These are phyloP conservation scores for Drosophila oshimai DNA, from an alignment of 1,140 invertebrate genomes.

Conservation along the genomic window DNA sequence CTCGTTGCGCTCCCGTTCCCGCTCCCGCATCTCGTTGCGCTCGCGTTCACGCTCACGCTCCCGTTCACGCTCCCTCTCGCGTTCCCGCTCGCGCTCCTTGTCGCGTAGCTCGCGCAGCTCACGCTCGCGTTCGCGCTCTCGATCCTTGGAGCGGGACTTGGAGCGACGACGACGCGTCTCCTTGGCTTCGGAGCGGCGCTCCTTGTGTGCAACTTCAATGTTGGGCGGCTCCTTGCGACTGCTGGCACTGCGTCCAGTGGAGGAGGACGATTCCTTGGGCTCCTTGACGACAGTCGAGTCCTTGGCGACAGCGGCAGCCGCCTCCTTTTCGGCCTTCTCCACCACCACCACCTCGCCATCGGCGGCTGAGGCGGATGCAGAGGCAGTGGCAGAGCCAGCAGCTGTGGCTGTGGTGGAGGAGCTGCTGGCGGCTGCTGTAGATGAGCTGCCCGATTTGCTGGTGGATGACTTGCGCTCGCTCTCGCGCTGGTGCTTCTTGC, in stretches of 20 bases:
- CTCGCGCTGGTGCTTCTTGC: conserved; percentile 79
- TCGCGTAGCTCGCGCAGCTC: conserved; percentile 72
- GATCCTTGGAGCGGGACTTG: conserved; percentile 83
- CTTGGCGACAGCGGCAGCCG: not conserved
- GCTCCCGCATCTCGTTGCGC: conserved; percentile 83
- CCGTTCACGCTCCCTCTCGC: conserved; percentile 80
- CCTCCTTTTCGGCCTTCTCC: conserved; percentile 40
- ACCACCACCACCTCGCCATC: conserved; percentile 25
- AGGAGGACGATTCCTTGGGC: conserved; percentile 13
- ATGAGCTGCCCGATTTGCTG: conserved; percentile 19
- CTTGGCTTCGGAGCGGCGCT: conserved; percentile 64
- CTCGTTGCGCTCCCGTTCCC: conserved; percentile 83
- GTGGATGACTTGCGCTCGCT: conserved; percentile 81
- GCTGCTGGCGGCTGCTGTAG: not conserved
- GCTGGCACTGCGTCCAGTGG: conserved; percentile 15
- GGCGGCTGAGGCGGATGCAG: not conserved
- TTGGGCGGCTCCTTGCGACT: conserved; percentile 47
- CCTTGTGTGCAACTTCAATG: conserved; percentile 65
- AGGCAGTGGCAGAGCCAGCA: not conserved
- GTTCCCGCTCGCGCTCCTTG: conserved; percentile 80
- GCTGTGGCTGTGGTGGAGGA: not conserved
- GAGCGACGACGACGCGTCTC: conserved; percentile 66
- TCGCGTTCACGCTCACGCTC: conserved; percentile 82
- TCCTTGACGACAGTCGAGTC: not conserved
- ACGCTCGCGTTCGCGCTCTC: conserved; percentile 79